These are phyloP conservation scores for Drosophila conformis DNA, from an alignment of 2,888 invertebrate genomes.

Conservation along the genomic window DNA sequence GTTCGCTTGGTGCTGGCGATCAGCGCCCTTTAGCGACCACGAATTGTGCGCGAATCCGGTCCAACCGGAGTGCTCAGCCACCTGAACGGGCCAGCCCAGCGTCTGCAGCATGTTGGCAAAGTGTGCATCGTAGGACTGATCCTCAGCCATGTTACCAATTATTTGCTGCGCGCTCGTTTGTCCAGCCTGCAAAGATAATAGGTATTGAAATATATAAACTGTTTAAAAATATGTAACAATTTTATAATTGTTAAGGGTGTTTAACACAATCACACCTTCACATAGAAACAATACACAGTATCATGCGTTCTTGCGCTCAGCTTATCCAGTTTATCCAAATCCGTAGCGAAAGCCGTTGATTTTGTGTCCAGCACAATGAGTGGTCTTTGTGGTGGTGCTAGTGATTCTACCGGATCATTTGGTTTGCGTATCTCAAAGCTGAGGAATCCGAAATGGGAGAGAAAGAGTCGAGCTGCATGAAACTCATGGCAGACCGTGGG, in stretches of 20 bases:
- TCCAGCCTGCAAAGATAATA: conserved; percentile 86
- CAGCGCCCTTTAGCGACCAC: conserved; percentile 88
- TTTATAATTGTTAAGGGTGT: neutral
- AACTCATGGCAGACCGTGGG: conserved; percentile 95
- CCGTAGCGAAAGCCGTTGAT: conserved; percentile 89
- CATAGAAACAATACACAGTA: conserved; percentile 97
- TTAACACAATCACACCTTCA: conserved; percentile 85
- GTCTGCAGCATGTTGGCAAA: conserved; percentile 89
- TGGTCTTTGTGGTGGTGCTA: conserved; percentile 79
- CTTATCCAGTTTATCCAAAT: conserved; percentile 93
- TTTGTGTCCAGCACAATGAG: conserved; percentile 84
- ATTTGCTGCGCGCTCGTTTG: conserved; percentile 92
- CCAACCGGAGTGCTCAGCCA: conserved; percentile 96
- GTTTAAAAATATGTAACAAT: neutral
- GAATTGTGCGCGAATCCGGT: conserved; percentile 95
- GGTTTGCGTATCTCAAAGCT: conserved; percentile 86
- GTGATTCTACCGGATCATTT: conserved; percentile 76
- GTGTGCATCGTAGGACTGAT: conserved; percentile 85
- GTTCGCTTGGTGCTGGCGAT: conserved; percentile 79
- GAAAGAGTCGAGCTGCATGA: conserved; percentile 96
- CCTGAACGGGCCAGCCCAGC: conserved; percentile 95
- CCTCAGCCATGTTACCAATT: conserved; percentile 86
- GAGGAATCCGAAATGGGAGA: conserved; percentile 98
- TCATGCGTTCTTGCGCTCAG: conserved; percentile 94
- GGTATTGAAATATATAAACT: neutral